These are phyloP conservation scores for Pogonocichla stellata DNA, from an alignment of 2,113 vertebrate genomes.

Conservation along the genomic window DNA sequence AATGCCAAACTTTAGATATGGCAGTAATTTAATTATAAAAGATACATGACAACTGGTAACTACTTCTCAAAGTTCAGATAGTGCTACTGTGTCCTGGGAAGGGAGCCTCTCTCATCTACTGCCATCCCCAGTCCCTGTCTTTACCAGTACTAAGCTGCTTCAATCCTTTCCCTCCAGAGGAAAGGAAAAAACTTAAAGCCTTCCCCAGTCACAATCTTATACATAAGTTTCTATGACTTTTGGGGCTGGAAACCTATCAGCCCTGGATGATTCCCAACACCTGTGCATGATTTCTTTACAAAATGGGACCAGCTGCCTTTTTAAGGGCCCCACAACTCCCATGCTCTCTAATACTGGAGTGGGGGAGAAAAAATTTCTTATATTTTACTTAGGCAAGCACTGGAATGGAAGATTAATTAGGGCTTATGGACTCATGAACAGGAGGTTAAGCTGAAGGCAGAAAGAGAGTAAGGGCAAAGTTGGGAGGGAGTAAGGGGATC, in stretches of 20 bases:
- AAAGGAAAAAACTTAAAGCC: neutral
- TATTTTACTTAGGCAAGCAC: neutral
- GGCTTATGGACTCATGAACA: neutral
- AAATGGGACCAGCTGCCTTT: conserved; percentile 31
- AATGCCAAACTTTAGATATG: neutral
- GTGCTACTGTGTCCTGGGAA: neutral
- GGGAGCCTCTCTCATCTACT: neutral
- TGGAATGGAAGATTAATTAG: conserved; percentile 9
- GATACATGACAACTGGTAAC: neutral
- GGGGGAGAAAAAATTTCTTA: neutral
- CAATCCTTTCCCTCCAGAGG: neutral
- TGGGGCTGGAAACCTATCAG: neutral
- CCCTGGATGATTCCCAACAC: neutral
- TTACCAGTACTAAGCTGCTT: neutral
- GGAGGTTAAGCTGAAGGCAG: conserved; percentile 5
- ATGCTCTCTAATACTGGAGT: neutral
- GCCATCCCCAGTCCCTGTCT: neutral
- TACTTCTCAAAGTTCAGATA: neutral
- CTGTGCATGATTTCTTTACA: neutral
- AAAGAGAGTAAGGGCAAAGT: neutral
- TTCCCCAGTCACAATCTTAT: neutral
- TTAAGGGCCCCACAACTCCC: neutral
- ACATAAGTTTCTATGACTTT: neutral
- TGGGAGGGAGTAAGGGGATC: neutral
- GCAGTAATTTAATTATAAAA: neutral